phyloP scores from a whole-genome alignment of 2,797 vertebrate species.

The Alcedo quadribrachys region DNA sequence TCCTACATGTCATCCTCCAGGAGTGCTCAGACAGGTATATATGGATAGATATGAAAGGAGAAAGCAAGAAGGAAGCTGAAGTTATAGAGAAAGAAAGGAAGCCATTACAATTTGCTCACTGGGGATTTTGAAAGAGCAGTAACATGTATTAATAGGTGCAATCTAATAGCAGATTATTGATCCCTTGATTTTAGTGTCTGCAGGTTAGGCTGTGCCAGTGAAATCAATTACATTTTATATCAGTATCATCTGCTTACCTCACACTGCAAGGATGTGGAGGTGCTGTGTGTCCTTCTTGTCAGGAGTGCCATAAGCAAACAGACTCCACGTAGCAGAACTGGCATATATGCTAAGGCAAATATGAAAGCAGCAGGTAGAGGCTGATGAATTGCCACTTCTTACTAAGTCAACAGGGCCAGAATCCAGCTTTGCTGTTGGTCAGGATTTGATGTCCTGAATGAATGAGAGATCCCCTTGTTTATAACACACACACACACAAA shows the following conservation, averaged over 20 bases:
- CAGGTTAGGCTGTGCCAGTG: background rate
- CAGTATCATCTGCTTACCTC: background rate
- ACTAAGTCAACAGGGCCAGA: background rate
- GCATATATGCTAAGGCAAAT: background rate
- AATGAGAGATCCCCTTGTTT: background rate
- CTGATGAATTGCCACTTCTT: background rate
- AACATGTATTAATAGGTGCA: background rate
- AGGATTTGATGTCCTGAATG: background rate
- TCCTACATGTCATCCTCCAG: slow-evolving; percentile 6
- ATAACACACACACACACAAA: background rate
- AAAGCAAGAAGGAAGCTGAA: slow-evolving; percentile 27
- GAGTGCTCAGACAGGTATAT: slow-evolving; percentile 12
- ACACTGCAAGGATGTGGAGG: background rate
- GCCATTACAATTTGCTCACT: slow-evolving; percentile 11
- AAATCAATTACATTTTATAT: slow-evolving; percentile 33
- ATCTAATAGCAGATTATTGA: background rate
- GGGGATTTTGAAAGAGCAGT: background rate
- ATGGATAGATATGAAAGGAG: slow-evolving; percentile 16
- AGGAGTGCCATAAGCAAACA: background rate
- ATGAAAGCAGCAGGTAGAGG: background rate
- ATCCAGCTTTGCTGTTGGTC: background rate
- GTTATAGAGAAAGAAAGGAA: slow-evolving; percentile 5
- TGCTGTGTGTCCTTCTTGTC: background rate
- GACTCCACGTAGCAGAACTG: background rate
- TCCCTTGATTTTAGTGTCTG: background rate